Conservation (phyloP, 2,888 invertebrate genomes). For the Mamestra brassicae region DNA sequence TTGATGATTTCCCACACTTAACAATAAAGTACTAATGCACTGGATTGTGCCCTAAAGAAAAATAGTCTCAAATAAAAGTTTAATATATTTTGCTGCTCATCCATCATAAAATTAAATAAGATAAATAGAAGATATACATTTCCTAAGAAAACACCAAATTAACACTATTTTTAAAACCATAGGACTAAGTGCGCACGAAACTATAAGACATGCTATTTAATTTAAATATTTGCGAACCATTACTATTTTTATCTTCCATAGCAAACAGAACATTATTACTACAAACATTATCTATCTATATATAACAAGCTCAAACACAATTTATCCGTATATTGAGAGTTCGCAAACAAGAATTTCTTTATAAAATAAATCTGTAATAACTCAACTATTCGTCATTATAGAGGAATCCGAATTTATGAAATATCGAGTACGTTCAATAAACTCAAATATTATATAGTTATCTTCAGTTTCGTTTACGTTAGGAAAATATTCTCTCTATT, state of each 20-base stretch:
- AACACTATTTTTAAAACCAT: background rate
- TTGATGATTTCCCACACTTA: too few relatives aligned
- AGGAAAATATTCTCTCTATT: slow-evolving; percentile 49
- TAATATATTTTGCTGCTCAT: too few relatives aligned
- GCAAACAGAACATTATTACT: slow-evolving; percentile 30
- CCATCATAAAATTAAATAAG: too few relatives aligned
- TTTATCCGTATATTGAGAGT: slow-evolving; percentile 51
- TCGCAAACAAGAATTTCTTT: slow-evolving; percentile 62
- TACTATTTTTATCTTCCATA: slow-evolving; percentile 26
- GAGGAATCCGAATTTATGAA: slow-evolving; percentile 65
- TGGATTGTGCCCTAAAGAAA: too few relatives aligned
- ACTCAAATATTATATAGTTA: slow-evolving; percentile 54
- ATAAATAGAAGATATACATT: too few relatives aligned
- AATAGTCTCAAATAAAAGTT: too few relatives aligned
- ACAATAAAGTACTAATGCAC: too few relatives aligned
- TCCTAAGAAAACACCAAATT: too few relatives aligned
- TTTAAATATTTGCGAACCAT: slow-evolving; percentile 30
- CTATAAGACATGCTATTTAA: background rate
- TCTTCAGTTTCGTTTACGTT: slow-evolving; percentile 43
- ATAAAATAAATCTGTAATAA: slow-evolving; percentile 61
- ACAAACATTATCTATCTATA: slow-evolving; percentile 27
- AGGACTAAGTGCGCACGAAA: background rate
- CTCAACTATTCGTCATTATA: slow-evolving; percentile 64
- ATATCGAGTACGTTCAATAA: slow-evolving; percentile 56
- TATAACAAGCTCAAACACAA: slow-evolving; percentile 50